Base-by-base conservation (phyloP, 2,113 vertebrate genomes). In the Atherinomorus stipes region DNA sequence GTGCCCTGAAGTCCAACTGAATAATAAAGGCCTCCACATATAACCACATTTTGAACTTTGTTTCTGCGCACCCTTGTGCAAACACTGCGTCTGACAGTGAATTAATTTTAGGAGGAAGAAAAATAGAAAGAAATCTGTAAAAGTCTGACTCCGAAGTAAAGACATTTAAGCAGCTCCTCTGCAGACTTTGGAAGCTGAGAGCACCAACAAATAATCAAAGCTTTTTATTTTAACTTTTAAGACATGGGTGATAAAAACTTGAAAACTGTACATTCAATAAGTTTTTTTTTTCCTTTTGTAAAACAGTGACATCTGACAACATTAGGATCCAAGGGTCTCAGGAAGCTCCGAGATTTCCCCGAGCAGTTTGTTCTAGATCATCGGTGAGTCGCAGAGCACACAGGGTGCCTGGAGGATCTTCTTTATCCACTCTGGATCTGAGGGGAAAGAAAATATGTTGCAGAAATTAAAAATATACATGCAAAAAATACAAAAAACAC, bases 361-460 rank as follows among this genome's bases (percentile, higher is more conserved):
- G 0, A 7, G 11, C 9, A 0, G 5, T 53, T 2, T 1, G 38
- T 50, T 67, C 92, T 95, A 98, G 88, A 98, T 95, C 86, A 99
- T 93, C 0, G 97, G 98, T 16, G 96, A 97, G 75, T 99, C 98
- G 18, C 98, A 99, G 88, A 98, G 95, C 0, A 93, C 95, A 82
- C 98, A 99, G 23, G 96, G 95, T 40, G 96, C 95, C 56, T 96
- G 94, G 66, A 99, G 90, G 1, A 99, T 86, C 91, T 95, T 95
- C 95, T 94, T 97, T 73, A 99, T 97, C 98, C 98, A 99, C 50
- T 97, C 96, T 11, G 98, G 96, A 83, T 99, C 98, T 99, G 94
- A 18, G 83, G 84, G 52, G 25, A 70, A 26, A 63, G 42, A 70
- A 57, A 70, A 49, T 22, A 65, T 34, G 5, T 45, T 57, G 22